Percentiles rank a stretch among this genome's conserved stretches.
phyloP scores from a whole-genome alignment of 2,888 invertebrate genomes.

The Meteorus colon region DNA sequence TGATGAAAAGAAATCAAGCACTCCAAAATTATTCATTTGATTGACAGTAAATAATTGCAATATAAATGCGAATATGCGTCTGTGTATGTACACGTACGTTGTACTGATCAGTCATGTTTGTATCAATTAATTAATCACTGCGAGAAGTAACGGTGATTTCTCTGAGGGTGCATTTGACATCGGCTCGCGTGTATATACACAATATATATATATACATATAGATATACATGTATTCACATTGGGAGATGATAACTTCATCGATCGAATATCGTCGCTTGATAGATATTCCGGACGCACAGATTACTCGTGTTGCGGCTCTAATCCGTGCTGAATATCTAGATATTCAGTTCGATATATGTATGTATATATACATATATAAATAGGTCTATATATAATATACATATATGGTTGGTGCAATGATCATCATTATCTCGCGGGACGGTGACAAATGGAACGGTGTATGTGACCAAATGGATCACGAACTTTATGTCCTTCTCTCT shows the following conservation, averaged over 20 bases:
- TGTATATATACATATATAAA: conserved; percentile 8
- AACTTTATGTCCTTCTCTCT: conserved; percentile 5
- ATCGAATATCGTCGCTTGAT: conserved; percentile 27
- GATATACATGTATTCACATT: neutral
- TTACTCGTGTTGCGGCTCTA: conserved; percentile 25
- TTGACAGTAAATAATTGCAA: neutral
- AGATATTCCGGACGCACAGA: conserved; percentile 13
- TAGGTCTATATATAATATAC: conserved; percentile 2
- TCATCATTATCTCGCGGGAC: conserved; percentile 42
- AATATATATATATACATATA: too few relatives aligned
- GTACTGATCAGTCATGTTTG: conserved; percentile 3
- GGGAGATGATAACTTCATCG: conserved; percentile 32
- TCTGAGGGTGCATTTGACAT: conserved; percentile 1
- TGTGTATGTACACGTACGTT: neutral
- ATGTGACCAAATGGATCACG: conserved; percentile 10
- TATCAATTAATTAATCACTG: conserved; percentile 18
- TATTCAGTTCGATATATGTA: neutral
- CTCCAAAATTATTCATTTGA: neutral
- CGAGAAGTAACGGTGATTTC: conserved; percentile 21
- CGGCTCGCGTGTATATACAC: neutral
- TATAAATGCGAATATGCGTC: neutral
- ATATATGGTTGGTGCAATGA: conserved; percentile 36
- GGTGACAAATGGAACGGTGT: conserved; percentile 29
- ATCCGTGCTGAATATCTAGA: conserved; percentile 30
- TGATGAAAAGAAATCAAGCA: too few relatives aligned